A percentile compares a stretch with the other conserved stretches of the same genome.
phyloP scores from a whole-genome alignment of 2,888 invertebrate genomes.

The Graphium colonna region DNA sequence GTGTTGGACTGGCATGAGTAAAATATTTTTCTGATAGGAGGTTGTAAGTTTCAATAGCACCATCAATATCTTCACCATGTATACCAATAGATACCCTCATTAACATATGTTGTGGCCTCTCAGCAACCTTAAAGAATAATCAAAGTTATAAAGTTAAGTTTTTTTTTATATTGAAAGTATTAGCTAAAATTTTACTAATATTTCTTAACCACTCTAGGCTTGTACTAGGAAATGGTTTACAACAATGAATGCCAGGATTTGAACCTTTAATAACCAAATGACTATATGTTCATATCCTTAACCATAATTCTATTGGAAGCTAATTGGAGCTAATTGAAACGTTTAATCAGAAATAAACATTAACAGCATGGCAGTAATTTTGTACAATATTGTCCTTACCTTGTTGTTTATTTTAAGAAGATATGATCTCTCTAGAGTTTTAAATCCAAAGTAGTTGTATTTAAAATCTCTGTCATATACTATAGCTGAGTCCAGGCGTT shows the following conservation, averaged over 20 bases:
- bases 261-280: too few species aligned
- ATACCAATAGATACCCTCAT: slow-evolving; percentile 99
- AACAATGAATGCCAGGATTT: too few species aligned
- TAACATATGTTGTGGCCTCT: slow-evolving; percentile 98
- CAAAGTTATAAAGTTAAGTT: background rate
- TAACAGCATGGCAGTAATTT: too few species aligned
- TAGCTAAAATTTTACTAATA: too few species aligned
- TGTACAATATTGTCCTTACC: too few species aligned
- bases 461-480: slow-evolving; percentile 98
- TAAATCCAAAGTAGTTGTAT: slow-evolving; percentile 99
- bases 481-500: slow-evolving; percentile 94
- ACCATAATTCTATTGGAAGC: too few species aligned
- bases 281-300: too few species aligned
- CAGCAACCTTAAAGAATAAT: slow-evolving; percentile 82
- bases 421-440: slow-evolving; percentile 97
- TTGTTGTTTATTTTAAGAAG: slow-evolving; percentile 94
- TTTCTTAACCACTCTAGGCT: too few species aligned
- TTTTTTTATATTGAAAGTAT: background rate
- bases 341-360: too few species aligned
- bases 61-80: slow-evolving; percentile 95
- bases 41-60: slow-evolving; percentile 97
- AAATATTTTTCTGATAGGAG: slow-evolving; percentile 96
- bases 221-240: too few species aligned
- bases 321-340: too few species aligned
- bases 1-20: slow-evolving; percentile 98